phyloP scores from a whole-genome alignment of 1,140 invertebrate genomes.

The Drosophila willistoni region DNA sequence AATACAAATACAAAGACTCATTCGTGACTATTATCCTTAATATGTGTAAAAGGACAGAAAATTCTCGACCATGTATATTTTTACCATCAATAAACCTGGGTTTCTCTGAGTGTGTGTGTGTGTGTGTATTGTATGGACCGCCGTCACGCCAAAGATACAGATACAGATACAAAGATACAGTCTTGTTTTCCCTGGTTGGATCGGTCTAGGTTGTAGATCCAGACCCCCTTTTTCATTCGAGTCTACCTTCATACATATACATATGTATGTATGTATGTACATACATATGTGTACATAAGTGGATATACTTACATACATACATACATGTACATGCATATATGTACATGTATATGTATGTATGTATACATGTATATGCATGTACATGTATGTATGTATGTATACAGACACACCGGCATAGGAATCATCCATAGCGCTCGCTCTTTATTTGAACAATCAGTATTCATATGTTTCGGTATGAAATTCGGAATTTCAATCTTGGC shows the following conservation, averaged over 20 bases:
- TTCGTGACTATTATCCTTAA: background rate
- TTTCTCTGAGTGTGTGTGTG: background rate
- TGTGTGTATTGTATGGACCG: constrained; percentile 6
- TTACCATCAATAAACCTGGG: background rate
- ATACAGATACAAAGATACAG: constrained; percentile 1
- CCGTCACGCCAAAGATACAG: constrained; percentile 8
- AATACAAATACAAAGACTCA: background rate
- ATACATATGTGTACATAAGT: background rate
- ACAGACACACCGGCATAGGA: constrained; percentile 16
- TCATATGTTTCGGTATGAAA: constrained; percentile 79
- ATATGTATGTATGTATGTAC: background rate
- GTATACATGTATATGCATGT: background rate
- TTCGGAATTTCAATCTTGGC: constrained; percentile 82
- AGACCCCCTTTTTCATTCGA: constrained; percentile 3
- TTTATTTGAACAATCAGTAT: constrained; percentile 73
- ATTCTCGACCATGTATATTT: background rate
- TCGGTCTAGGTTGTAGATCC: constrained; percentile 16
- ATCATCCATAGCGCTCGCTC: constrained; percentile 55
- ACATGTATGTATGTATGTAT: background rate
- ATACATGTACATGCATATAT: background rate
- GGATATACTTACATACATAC: too few relatives aligned
- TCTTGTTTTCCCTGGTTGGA: constrained; percentile 3
- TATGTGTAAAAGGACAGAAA: background rate
- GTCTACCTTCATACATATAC: constrained; percentile 7
- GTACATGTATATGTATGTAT: background rate